Base-by-base conservation (phyloP, 53 echinoderm and acorn worm genomes). In the Crossaster papposus region DNA sequence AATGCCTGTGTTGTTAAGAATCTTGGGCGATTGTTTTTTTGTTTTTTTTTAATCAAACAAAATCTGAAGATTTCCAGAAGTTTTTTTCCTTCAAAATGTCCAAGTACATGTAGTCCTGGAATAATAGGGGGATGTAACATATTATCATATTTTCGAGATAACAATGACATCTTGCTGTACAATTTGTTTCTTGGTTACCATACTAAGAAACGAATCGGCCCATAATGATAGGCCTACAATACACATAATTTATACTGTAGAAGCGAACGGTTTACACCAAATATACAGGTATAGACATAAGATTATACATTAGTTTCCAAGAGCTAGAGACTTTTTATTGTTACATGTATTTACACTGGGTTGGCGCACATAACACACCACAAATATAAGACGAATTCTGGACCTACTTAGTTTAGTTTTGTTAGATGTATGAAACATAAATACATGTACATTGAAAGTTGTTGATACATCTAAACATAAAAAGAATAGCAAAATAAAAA, bases 281-380 rank as follows among this genome's bases (percentile, higher is more conserved):
- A 84, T 84, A 84, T 84, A 84, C 84, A 84, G 12, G 52, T 84
- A 84, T 31, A 84, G 70, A 53, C 72, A 38, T 70, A n/a, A 52
- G 50, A 84, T 72, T 72, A 72, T 72, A 72, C 73, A 84, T 84
- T 72, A 50, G 72, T 84, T 72, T 72, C 72, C 5, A 84, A 52
- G 73, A 84, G 84, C 33, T 30, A 30, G 30, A 14, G 20, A 58
- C 22, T 58, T 81, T 15, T 32, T 28, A n/a, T 24, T 36, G 64
- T 53, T 83, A n/a, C n/a, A n/a, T n/a, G n/a, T n/a, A 84, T 84
- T 71, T 84, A 84, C 72, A 84, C 14, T 30, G 36, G 65, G 8
- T 32, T 34, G 14, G 18, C 18, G 36, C 9, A 78, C 51, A 78
- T 38, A 34, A 76, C 76, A 50, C 78, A 22, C 6, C n/a, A 44